phyloP scores from a whole-genome alignment of 2,113 vertebrate species.

The Mirza zaza region DNA sequence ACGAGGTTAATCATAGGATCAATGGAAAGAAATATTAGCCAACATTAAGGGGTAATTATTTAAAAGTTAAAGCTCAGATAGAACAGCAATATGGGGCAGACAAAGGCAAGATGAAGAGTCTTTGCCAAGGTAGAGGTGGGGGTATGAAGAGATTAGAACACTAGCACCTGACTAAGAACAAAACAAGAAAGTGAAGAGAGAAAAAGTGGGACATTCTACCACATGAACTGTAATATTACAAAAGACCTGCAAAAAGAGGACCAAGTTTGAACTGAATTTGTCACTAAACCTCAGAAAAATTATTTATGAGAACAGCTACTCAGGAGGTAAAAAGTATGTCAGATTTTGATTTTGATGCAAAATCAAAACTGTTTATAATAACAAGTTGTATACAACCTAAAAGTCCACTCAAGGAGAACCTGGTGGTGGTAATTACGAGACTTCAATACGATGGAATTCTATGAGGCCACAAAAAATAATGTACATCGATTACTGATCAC shows the following conservation, averaged over 20 bases:
- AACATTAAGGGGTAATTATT: neutral
- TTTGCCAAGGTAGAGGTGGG: neutral
- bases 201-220: neutral
- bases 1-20: neutral
- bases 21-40: neutral
- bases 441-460: neutral
- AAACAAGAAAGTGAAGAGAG: neutral
- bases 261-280: constrained; percentile 28
- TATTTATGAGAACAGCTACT: constrained; percentile 44
- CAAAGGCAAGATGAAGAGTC: neutral
- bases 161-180: neutral
- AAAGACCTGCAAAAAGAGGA: neutral
- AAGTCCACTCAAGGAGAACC: neutral
- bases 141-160: neutral
- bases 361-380: neutral
- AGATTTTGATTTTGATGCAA: constrained; percentile 8
- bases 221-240: neutral
- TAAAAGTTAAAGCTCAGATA: neutral
- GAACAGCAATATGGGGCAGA: neutral
- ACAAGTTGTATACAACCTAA: neutral
- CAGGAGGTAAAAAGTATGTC: neutral
- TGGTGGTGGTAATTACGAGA: neutral
- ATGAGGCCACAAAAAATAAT: neutral
- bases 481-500: neutral
- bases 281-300: constrained; percentile 41